Conservation (phyloP, 2,113 vertebrate genomes). For the Phycodurus eques region DNA sequence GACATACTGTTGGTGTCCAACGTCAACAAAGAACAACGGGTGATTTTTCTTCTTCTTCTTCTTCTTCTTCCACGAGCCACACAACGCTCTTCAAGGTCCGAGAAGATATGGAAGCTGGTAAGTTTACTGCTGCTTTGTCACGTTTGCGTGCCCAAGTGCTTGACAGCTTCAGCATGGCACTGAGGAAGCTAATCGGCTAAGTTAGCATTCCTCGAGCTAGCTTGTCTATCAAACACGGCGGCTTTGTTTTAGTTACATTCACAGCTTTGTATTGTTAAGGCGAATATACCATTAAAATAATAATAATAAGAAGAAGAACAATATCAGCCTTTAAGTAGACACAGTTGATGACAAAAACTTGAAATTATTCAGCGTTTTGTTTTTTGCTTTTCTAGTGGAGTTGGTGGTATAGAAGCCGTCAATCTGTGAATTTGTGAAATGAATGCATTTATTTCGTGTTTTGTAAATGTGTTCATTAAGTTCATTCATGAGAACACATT, state of each 20-base stretch:
- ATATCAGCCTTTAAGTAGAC: background rate
- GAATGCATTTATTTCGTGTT: background rate
- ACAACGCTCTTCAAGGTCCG: conserved; percentile 18
- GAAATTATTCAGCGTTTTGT: background rate
- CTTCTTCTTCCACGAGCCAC: conserved; percentile 6
- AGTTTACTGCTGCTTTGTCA: background rate
- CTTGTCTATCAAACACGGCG: conserved; percentile 18
- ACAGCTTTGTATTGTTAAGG: background rate
- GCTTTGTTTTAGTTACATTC: conserved; percentile 10
- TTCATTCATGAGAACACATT: background rate
- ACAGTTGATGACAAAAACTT: background rate
- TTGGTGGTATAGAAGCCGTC: conserved; percentile 24
- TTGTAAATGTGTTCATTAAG: background rate
- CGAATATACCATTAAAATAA: background rate
- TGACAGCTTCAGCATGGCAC: conserved; percentile 37
- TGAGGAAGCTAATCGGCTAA: conserved; percentile 56
- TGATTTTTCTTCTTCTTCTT: conserved; percentile 27
- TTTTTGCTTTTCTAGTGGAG: background rate
- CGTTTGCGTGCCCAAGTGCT: background rate
- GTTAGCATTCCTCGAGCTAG: conserved; percentile 47
- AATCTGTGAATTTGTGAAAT: conserved; percentile 22
- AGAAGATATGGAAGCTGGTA: conserved; percentile 72
- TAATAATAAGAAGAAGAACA: too few relatives aligned
- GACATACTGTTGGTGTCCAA: conserved; percentile 59
- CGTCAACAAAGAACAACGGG: conserved; percentile 71